Conservation (phyloP, 2,113 vertebrate species). For the Theropithecus gelada region DNA sequence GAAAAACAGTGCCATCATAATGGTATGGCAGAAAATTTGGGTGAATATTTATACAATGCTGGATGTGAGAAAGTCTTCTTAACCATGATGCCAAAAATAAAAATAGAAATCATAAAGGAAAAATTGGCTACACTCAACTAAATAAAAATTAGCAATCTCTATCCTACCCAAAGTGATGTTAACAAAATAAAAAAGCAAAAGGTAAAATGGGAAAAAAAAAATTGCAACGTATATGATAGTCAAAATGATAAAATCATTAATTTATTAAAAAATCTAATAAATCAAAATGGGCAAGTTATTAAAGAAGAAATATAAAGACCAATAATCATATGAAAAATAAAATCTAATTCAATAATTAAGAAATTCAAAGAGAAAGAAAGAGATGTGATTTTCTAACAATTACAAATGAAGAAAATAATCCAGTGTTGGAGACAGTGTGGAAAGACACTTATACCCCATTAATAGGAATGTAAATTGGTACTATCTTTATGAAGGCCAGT, state of each 20-base stretch:
- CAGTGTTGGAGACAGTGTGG: not conserved
- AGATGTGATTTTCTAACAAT: not conserved
- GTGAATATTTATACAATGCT: not conserved
- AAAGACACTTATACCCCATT: not conserved
- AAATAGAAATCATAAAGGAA: not conserved
- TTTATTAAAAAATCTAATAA: not conserved
- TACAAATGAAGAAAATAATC: not conserved
- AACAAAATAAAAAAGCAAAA: not conserved
- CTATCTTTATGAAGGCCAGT: not conserved
- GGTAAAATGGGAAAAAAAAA: not conserved
- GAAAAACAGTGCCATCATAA: not conserved
- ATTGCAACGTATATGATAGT: not conserved
- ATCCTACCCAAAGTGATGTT: not conserved
- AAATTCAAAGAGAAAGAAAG: not conserved
- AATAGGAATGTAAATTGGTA: not conserved
- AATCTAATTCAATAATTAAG: not conserved
- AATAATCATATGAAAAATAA: not conserved
- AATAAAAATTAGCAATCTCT: not conserved
- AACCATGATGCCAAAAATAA: not conserved
- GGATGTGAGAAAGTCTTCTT: not conserved
- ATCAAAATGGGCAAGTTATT: not conserved
- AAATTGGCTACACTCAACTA: not conserved
- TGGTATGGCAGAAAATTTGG: not conserved
- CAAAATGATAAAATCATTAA: not conserved
- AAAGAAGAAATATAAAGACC: not conserved